Evolutionary conservation across 1,140 invertebrate species (phyloP), one percentile per base, ranked within the genome.

Genomic region (Ostrea edulis): DNA sequence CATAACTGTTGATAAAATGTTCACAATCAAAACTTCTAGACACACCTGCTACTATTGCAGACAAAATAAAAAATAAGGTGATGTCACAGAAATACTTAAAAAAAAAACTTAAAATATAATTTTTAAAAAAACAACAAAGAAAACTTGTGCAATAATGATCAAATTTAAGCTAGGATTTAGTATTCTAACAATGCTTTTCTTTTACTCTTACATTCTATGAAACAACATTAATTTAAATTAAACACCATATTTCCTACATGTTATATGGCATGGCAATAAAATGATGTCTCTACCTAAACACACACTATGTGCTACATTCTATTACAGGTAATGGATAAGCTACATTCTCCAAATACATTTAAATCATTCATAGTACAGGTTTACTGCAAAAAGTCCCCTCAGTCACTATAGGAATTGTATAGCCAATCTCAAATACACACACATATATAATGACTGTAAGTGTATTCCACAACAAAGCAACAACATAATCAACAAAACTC

Each of bases 381-480:
- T n/a, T 62, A 62, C 35, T 44, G 35, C 35, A 2, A 44, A 17
- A 77, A 29, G 22, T 35, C 9, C 29, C 25, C 68, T 35, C 68
- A 77, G 9, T 29, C 11, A 77, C 14, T 77, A 77, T 35, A 29
- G 9, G 22, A 29, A 44, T 5, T 44, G 29, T 77, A 22, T 77
- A 29, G 25, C 29, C 11, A 77, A 77, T 29, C 68, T 77, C 29
- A 29, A 62, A 25, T 77, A 77, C 14, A 77, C n/a, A 77, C 14
- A 77, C n/a, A 20, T 20, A 62, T 62, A 62, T 62, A 11, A 77
- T 25, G 12, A 29, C 12, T 77, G 22, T 77, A 29, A 22, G 35
- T 44, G 29, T 14, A 77, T 22, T 77, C 68, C 25, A 77, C 68
- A 77, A 77, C 68, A 77, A 77, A 77, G 68, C 68, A 35, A 77